A percentile compares a stretch with the other conserved stretches of the same genome.
Evolutionary conservation across 2,888 invertebrate genomes (phyloP).

Genomic region (Tanaodytes sp.): DNA sequence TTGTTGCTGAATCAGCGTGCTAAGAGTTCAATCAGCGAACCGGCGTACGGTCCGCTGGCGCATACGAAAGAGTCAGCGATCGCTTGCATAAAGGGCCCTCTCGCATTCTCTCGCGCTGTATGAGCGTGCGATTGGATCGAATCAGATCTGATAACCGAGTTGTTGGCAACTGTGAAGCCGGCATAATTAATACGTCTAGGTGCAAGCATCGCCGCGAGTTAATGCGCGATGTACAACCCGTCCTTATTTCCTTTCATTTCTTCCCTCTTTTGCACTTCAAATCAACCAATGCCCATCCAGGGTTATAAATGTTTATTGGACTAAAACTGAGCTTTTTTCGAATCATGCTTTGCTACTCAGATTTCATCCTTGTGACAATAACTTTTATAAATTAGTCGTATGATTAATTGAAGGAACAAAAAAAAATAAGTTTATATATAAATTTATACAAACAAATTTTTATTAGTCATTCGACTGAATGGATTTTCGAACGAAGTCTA

Average conservation of each 20-base stretch:
- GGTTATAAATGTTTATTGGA: no score
- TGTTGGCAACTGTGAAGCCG: slow-evolving; percentile 71
- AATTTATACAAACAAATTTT: no score
- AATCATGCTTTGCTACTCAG: no score
- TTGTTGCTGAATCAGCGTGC: slow-evolving; percentile 53
- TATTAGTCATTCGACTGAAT: no score
- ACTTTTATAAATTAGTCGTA: no score
- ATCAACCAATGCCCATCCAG: slow-evolving; percentile 30
- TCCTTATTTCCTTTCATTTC: no score
- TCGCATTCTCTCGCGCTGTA: slow-evolving; percentile 55
- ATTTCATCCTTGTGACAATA: no score
- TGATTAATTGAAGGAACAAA: no score
- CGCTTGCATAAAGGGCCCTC: slow-evolving; percentile 48
- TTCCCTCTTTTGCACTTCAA: slow-evolving; percentile 22
- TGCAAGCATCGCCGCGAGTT: slow-evolving; percentile 31
- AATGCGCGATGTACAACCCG: slow-evolving; percentile 30
- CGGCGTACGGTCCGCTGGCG: slow-evolving; percentile 34
- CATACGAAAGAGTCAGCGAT: slow-evolving; percentile 51
- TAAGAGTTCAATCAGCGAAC: slow-evolving; percentile 52
- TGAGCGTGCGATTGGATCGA: slow-evolving; percentile 64
- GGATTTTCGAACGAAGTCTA: no score
- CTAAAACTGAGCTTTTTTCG: no score
- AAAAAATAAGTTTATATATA: no score
- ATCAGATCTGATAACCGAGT: slow-evolving; percentile 70
- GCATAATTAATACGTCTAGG: slow-evolving; percentile 66